Conservation (phyloP, 1,140 invertebrate species). For the Polypedilum vanderplanki region DNA sequence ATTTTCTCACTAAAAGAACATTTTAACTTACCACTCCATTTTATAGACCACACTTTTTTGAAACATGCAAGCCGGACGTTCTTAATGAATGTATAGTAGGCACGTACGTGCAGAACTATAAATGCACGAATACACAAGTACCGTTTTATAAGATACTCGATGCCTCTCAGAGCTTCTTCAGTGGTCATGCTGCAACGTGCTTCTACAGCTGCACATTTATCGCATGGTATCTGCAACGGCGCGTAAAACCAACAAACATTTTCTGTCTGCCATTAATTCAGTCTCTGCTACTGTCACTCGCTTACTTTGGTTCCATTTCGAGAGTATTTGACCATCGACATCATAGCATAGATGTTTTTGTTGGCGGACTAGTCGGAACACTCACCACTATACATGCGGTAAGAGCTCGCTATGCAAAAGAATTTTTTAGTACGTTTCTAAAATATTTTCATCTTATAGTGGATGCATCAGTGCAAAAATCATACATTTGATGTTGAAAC, state of each 20-base stretch:
- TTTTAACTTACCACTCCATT: not conserved
- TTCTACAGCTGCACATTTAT: not conserved
- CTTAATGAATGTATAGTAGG: not conserved
- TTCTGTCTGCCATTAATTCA: not conserved
- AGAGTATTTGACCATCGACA: conserved; percentile 11
- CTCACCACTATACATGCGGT: not conserved
- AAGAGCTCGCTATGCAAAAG: not conserved
- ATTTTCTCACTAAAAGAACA: not conserved
- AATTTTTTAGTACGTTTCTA: not conserved
- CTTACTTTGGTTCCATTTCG: not conserved
- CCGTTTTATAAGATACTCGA: not conserved
- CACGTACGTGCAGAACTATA: not conserved
- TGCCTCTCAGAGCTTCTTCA: not conserved
- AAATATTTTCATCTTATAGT: not conserved
- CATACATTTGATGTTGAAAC: not conserved
- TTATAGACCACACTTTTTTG: not conserved
- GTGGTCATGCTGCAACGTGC: not conserved
- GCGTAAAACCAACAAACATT: not conserved
- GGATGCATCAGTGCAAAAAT: not conserved
- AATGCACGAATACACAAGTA: not conserved
- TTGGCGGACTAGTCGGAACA: not conserved
- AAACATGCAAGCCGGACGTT: not conserved
- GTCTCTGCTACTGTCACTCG: not conserved
- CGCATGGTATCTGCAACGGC: not conserved
- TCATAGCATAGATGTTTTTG: not conserved